phyloP scores from a whole-genome alignment of 2,888 invertebrate genomes.

The Idaea straminata region DNA sequence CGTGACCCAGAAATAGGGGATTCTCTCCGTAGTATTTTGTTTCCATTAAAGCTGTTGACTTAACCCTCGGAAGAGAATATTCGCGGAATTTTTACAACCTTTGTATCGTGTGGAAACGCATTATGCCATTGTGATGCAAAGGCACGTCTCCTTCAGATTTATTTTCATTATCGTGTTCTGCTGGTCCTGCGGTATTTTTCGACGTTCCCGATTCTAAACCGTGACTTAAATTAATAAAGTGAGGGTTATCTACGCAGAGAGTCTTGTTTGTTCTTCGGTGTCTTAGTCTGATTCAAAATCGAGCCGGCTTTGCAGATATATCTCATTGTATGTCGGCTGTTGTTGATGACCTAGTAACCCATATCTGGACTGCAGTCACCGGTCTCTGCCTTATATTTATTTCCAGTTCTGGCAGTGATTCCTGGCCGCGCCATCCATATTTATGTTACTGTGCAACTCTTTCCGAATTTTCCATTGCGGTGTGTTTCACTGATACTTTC shows the following conservation, averaged over 20 bases:
- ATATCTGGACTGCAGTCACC: constrained; percentile 68
- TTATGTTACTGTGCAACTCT: constrained; percentile 41
- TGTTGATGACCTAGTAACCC: constrained; percentile 71
- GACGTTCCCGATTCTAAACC: constrained; percentile 38
- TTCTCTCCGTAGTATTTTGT: constrained; percentile 58
- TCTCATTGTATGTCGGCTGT: constrained; percentile 71
- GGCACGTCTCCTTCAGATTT: constrained; percentile 52
- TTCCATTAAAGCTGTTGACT: constrained; percentile 70
- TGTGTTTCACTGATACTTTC: constrained; percentile 10
- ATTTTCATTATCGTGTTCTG: constrained; percentile 60
- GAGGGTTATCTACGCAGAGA: constrained; percentile 15
- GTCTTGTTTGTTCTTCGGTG: constrained; percentile 3
- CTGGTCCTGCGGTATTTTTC: constrained; percentile 49
- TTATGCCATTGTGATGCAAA: constrained; percentile 55
- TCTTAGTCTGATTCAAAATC: constrained; percentile 51
- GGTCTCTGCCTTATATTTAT: constrained; percentile 64
- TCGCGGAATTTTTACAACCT: constrained; percentile 41
- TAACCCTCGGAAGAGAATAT: constrained; percentile 54
- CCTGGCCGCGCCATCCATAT: constrained; percentile 56
- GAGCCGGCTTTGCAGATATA: constrained; percentile 65
- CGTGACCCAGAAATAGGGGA: constrained; percentile 56
- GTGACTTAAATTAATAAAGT: constrained; percentile 52
- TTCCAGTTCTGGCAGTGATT: constrained; percentile 69
- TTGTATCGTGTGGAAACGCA: constrained; percentile 38
- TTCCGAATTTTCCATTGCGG: constrained; percentile 27